phyloP scores from a whole-genome alignment of 2,797 vertebrate genomes.

The Cyprinodon diabolis region DNA sequence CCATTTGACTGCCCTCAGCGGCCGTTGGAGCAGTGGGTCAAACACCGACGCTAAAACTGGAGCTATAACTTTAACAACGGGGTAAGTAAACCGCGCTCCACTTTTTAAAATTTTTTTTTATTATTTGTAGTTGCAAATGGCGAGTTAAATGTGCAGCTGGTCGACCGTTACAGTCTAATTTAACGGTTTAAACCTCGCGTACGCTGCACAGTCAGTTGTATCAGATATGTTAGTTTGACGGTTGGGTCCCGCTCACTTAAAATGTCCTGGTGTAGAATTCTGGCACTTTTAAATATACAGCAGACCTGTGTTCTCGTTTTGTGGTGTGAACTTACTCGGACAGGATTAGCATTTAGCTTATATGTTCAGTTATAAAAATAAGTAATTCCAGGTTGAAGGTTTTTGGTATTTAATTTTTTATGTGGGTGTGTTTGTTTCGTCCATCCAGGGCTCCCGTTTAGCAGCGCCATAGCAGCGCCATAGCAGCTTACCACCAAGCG shows the following conservation, averaged over 20 bases:
- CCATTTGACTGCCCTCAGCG: conserved; percentile 71
- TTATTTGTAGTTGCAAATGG: background rate
- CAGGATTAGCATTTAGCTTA: background rate
- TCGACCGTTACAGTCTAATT: background rate
- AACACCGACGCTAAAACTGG: conserved; percentile 82
- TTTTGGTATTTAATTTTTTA: background rate
- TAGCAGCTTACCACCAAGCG: conserved; percentile 68
- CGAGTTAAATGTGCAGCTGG: background rate
- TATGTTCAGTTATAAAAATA: background rate
- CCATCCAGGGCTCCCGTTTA: conserved; percentile 79
- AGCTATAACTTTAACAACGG: conserved; percentile 81
- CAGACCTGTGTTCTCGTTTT: no score
- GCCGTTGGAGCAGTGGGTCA: conserved; percentile 78
- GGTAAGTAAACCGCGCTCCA: conserved; percentile 59
- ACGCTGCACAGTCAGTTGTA: background rate
- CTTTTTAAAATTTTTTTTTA: background rate
- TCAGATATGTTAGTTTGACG: conserved; percentile 1
- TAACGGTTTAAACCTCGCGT: background rate
- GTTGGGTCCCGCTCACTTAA: conserved; percentile 1
- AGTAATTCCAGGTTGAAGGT: background rate
- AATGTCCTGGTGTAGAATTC: background rate
- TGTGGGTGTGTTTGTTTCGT: conserved; percentile 32
- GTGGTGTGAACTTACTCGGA: background rate
- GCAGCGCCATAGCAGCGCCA: conserved; percentile 72
- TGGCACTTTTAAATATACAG: no score